phyloP scores from a whole-genome alignment of 1,140 invertebrate species.

The Atta colombica region DNA sequence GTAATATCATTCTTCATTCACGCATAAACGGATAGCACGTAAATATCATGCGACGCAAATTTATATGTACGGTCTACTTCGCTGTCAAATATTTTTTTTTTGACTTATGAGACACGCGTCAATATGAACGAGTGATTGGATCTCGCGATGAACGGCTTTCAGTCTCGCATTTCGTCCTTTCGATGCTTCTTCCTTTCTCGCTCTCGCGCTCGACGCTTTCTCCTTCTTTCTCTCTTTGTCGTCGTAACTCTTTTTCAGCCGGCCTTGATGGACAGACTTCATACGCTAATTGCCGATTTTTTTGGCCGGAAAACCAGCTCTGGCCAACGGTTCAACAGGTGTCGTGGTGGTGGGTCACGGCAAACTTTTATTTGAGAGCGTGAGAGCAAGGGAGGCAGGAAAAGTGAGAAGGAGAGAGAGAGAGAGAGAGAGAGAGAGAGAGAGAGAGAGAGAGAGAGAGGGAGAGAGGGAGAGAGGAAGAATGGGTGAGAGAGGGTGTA shows the following conservation, averaged over 20 bases:
- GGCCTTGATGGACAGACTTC: conserved; percentile 83
- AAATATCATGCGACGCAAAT: conserved; percentile 53
- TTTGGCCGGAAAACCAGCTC: conserved; percentile 72
- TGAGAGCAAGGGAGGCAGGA: conserved; percentile 73
- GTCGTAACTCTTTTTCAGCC: conserved; percentile 80
- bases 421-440: conserved; percentile 46
- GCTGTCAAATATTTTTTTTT: conserved; percentile 57
- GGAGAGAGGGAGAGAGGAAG: conserved; percentile 40
- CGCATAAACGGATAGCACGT: conserved; percentile 58
- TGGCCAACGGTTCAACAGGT: conserved; percentile 85
- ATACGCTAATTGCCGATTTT: conserved; percentile 84
- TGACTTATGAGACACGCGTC: conserved; percentile 63
- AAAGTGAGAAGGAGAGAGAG: conserved; percentile 58
- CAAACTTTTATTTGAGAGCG: conserved; percentile 86
- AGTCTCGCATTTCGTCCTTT: conserved; percentile 41
- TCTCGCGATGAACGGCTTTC: conserved; percentile 52
- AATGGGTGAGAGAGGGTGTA: conserved; percentile 67
- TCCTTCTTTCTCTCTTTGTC: conserved; percentile 45
- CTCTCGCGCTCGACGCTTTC: conserved; percentile 17
- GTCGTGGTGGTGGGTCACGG: conserved; percentile 82
- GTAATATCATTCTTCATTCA: conserved; percentile 57
- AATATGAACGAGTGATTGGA: conserved; percentile 61
- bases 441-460: conserved; percentile 50
- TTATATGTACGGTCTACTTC: conserved; percentile 52
- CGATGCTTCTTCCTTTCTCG: conserved; percentile 37